Evolutionary conservation across 2,888 invertebrate genomes (phyloP).

Genomic region (Chydorus sphaericus): DNA sequence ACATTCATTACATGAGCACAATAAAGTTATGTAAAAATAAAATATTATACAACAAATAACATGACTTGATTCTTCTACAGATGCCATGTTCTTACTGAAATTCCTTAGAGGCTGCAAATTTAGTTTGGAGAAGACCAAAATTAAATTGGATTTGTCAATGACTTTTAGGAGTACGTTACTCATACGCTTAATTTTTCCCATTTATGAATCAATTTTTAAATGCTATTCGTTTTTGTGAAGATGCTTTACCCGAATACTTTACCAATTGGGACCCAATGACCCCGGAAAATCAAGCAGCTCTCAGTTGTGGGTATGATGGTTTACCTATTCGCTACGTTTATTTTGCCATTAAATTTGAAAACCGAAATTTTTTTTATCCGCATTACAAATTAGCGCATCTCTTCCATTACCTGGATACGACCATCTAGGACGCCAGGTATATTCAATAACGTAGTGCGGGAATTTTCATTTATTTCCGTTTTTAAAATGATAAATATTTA

Average conservation of each 20-base stretch:
- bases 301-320: conserved; percentile 46
- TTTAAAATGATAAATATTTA: too few species aligned
- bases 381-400: background rate
- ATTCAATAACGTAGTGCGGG: background rate
- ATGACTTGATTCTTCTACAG: conserved; percentile 35
- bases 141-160: conserved; percentile 75
- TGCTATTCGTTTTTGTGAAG: too few species aligned
- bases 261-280: conserved; percentile 54
- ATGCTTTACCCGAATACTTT: conserved; percentile 69
- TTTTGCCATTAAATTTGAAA: background rate
- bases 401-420: background rate
- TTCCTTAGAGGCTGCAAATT: conserved; percentile 75
- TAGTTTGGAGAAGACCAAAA: conserved; percentile 69
- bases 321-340: too few species aligned
- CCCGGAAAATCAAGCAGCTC: conserved; percentile 53
- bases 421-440: background rate
- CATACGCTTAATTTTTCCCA: background rate
- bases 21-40: too few species aligned
- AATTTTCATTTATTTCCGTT: background rate
- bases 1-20: too few species aligned
- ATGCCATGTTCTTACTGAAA: conserved; percentile 61
- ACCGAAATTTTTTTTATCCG: background rate
- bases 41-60: too few species aligned
- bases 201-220: background rate
- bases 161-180: conserved; percentile 51